phyloP scores from a whole-genome alignment of 2,797 vertebrate genomes.

The Onychomys torridus region DNA sequence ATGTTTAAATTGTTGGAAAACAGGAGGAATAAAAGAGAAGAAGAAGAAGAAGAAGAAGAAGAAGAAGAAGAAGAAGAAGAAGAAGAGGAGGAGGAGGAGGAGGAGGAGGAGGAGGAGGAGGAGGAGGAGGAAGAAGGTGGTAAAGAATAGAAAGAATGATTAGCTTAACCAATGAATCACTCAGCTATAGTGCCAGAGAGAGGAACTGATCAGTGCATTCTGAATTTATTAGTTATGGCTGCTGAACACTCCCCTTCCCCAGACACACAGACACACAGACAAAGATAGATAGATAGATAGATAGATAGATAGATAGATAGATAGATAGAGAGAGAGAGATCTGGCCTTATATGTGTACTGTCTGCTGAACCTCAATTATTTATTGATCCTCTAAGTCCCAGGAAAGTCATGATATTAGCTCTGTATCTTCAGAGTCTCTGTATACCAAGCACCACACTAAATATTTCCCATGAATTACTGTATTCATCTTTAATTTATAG shows the following conservation, averaged over 20 bases:
- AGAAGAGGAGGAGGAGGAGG: no score
- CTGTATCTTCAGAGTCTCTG: not conserved
- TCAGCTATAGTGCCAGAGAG: not conserved
- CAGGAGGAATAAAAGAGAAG: not conserved
- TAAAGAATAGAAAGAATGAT: not conserved
- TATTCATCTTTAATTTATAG: conserved; percentile 1
- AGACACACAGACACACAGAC: not conserved
- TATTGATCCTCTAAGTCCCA: not conserved
- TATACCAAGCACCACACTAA: not conserved
- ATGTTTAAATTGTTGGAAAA: not conserved
- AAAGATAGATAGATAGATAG: not conserved
- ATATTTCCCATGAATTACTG: not conserved
- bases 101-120: no score
- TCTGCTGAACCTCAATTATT: conserved; percentile 44
- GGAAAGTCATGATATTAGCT: conserved; percentile 15
- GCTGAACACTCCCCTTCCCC: not conserved
- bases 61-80: no score
- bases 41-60: no score
- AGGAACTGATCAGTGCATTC: not conserved
- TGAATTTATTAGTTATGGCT: not conserved
- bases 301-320: not conserved
- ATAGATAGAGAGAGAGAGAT: no score
- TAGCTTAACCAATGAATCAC: not conserved
- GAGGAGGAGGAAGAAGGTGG: no score
- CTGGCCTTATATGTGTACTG: not conserved